Percentiles rank a stretch among this genome's conserved stretches.
These are phyloP conservation scores for Tachycineta bicolor DNA, from an alignment of 2,113 vertebrate genomes.

Conservation along the genomic window DNA sequence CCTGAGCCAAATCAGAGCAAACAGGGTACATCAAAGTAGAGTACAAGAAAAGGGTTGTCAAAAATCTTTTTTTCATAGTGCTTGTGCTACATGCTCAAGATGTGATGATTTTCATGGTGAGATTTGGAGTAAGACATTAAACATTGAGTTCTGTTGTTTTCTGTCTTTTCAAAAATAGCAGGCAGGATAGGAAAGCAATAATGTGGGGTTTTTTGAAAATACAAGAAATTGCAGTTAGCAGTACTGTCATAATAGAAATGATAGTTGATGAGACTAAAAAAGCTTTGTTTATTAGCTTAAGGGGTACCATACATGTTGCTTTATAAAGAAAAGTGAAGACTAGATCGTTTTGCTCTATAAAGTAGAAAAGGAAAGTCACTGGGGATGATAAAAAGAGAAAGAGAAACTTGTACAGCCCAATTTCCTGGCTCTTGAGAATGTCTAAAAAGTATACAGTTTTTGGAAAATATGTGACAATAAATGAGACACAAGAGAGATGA, in stretches of 20 bases:
- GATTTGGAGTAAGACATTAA: neutral
- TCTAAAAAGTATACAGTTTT: neutral
- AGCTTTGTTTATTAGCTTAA: neutral
- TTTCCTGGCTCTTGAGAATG: neutral
- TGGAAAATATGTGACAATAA: neutral
- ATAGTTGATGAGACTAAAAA: neutral
- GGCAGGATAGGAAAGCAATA: neutral
- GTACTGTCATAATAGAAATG: neutral
- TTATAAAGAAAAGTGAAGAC: neutral
- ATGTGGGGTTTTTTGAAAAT: neutral
- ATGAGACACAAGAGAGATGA: neutral
- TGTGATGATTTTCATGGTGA: neutral
- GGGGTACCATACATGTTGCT: neutral
- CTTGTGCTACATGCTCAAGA: neutral
- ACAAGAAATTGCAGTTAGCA: neutral
- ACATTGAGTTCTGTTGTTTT: neutral
- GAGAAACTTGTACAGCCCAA: neutral
- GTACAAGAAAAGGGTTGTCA: neutral
- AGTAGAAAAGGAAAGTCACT: neutral
- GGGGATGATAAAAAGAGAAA: neutral
- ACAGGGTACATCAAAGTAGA: neutral
- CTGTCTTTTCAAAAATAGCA: neutral
- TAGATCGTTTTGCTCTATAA: neutral
- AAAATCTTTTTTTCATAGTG: neutral
- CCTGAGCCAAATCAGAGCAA: neutral